These are phyloP conservation scores for Sterrhoptilus dennistouni DNA, from an alignment of 2,113 vertebrate species.

Conservation along the genomic window DNA sequence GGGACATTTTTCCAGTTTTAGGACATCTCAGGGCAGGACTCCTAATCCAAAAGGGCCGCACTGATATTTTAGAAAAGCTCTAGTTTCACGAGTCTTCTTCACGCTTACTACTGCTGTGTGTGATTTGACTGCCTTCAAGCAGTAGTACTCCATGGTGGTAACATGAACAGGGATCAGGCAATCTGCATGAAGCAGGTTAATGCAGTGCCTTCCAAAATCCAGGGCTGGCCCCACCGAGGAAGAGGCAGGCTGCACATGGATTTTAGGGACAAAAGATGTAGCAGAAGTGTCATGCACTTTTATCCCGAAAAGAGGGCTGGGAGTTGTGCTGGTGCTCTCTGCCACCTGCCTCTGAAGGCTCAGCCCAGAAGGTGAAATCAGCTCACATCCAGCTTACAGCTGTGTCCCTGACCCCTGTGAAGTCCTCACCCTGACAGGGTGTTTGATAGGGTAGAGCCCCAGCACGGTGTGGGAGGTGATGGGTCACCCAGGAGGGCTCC, in stretches of 20 bases:
- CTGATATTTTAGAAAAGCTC: not conserved
- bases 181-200: not conserved
- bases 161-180: no score
- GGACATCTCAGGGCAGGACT: not conserved
- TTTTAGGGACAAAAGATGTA: not conserved
- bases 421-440: fast-evolving
- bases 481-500: not conserved
- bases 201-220: not conserved
- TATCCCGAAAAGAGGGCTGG: not conserved
- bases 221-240: not conserved
- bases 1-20: not conserved
- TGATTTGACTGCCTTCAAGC: not conserved
- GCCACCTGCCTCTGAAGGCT: not conserved
- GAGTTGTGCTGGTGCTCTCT: not conserved
- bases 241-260: not conserved
- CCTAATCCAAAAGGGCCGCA: not conserved
- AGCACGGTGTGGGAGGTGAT: fast-evolving
- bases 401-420: not conserved
- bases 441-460: not conserved
- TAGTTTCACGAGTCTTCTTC: not conserved
- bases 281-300: not conserved
- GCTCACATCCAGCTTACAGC: no score
- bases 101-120: not conserved
- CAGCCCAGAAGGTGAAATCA: not conserved
- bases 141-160: not conserved